Evolutionary conservation across 2,113 vertebrate species (phyloP).

Genomic region (Syngnathus floridae): DNA sequence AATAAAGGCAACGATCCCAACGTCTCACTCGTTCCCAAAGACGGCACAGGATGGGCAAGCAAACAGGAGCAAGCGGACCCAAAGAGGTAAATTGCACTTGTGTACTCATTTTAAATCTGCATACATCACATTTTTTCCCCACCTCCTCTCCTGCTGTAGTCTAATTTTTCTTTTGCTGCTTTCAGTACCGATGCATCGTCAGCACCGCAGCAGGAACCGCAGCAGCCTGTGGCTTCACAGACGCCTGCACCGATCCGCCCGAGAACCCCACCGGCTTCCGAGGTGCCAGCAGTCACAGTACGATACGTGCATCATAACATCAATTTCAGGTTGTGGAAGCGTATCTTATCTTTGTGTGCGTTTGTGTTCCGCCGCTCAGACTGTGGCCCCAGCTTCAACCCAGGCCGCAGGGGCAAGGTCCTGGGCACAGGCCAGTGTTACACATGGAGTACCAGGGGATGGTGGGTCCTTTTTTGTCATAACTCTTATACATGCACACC

Average conservation of each 20-base stretch:
- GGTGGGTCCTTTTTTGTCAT: constrained; percentile 64
- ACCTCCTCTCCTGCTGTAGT: not conserved
- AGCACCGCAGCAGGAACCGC: constrained; percentile 89
- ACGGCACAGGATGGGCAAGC: constrained; percentile 98
- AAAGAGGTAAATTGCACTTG: constrained; percentile 76
- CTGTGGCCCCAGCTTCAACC: constrained; percentile 72
- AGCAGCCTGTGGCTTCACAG: constrained; percentile 87
- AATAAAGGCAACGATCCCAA: constrained; percentile 97
- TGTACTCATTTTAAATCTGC: not conserved
- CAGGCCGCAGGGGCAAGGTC: constrained; percentile 81
- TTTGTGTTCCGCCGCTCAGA: constrained; percentile 47
- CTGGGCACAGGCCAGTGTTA: constrained; percentile 91
- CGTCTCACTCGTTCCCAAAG: constrained; percentile 91
- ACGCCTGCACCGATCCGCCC: constrained; percentile 81
- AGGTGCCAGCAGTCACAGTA: constrained; percentile 64
- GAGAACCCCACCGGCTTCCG: constrained; percentile 85
- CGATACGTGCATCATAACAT: not conserved
- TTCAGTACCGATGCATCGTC: constrained; percentile 89
- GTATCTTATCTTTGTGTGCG: constrained; percentile 11
- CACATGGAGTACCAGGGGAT: constrained; percentile 91
- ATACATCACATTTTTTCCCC: not conserved
- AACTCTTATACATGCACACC: not conserved
- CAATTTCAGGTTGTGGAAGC: not conserved
- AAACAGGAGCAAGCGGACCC: constrained; percentile 91
- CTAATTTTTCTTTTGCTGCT: not conserved